Percentiles rank a stretch among this genome's conserved stretches.
Conservation (phyloP, 2,113 vertebrate genomes). For the Benitochromis conjunctus region DNA sequence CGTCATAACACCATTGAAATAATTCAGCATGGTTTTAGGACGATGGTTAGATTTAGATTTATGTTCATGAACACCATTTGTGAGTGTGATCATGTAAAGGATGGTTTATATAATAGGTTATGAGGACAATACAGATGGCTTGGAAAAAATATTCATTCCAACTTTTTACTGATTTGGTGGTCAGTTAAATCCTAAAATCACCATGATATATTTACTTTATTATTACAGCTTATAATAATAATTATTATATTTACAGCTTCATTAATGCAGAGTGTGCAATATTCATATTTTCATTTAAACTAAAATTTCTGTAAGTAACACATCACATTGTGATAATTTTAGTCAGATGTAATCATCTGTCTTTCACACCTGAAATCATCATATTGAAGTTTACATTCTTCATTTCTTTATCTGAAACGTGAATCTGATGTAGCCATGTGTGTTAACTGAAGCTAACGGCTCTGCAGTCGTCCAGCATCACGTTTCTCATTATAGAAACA, state of each 20-base stretch:
- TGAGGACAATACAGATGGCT: not conserved
- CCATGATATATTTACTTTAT: not conserved
- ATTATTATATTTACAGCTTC: not conserved
- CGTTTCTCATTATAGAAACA: not conserved
- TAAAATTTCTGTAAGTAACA: fast-evolving
- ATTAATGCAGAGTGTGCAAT: not conserved
- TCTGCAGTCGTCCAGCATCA: not conserved
- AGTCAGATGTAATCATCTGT: not conserved
- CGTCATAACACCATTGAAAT: not conserved
- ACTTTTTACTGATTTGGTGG: not conserved
- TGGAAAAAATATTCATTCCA: not conserved
- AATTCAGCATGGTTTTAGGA: not conserved
- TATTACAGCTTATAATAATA: not conserved
- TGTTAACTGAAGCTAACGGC: not conserved
- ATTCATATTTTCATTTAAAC: not conserved
- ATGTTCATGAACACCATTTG: not conserved
- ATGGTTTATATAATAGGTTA: not conserved
- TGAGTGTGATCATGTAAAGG: too few species aligned
- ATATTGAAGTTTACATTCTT: not conserved
- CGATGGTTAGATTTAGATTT: not conserved
- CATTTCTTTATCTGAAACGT: not conserved
- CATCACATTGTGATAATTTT: not conserved
- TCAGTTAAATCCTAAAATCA: not conserved
- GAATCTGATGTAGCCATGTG: not conserved
- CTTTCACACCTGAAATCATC: not conserved